These are phyloP conservation scores for Kryptolebias ocellatus DNA, from an alignment of 2,797 vertebrate genomes.

Conservation along the genomic window DNA sequence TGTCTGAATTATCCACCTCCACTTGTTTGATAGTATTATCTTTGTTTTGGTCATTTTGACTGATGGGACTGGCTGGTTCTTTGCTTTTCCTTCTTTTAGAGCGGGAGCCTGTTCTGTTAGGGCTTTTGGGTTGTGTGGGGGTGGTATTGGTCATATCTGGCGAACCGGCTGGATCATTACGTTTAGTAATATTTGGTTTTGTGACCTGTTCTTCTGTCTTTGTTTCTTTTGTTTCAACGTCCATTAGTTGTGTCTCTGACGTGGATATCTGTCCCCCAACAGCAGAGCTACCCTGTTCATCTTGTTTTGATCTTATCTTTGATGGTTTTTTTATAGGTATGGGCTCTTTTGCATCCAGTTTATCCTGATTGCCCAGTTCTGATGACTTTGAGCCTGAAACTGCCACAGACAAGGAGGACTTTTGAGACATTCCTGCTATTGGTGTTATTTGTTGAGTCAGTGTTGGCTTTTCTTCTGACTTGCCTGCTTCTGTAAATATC, in stretches of 20 bases:
- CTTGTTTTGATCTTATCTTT: constrained; percentile 57
- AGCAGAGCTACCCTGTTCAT: constrained; percentile 33
- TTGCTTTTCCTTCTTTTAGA: constrained; percentile 69
- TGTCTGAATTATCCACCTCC: constrained; percentile 18
- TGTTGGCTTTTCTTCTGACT: constrained; percentile 1
- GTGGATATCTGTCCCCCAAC: constrained; percentile 6
- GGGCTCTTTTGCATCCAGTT: constrained; percentile 52
- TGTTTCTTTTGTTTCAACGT: constrained; percentile 34
- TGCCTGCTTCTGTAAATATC: constrained; percentile 42
- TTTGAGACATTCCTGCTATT: constrained; percentile 46
- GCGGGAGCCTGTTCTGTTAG: constrained; percentile 44
- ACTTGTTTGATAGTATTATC: constrained; percentile 28
- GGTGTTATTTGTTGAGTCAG: constrained; percentile 36
- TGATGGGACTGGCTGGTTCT: constrained; percentile 55
- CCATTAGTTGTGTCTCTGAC: constrained; percentile 24
- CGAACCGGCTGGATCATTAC: constrained; percentile 13
- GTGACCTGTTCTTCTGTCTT: constrained; percentile 17
- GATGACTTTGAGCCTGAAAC: constrained; percentile 21
- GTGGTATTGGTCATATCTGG: constrained; percentile 31
- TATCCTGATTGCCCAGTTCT: constrained; percentile 65
- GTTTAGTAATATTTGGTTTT: constrained; percentile 15
- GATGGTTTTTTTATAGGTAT: constrained; percentile 16
- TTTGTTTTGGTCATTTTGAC: constrained; percentile 58
- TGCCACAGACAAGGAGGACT: constrained; percentile 13
- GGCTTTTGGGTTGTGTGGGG: constrained; percentile 46